Percentiles rank a stretch among this genome's conserved stretches.
Evolutionary conservation across 2,797 vertebrate genomes (phyloP).

Genomic region (Chaetophractus vellerosus): DNA sequence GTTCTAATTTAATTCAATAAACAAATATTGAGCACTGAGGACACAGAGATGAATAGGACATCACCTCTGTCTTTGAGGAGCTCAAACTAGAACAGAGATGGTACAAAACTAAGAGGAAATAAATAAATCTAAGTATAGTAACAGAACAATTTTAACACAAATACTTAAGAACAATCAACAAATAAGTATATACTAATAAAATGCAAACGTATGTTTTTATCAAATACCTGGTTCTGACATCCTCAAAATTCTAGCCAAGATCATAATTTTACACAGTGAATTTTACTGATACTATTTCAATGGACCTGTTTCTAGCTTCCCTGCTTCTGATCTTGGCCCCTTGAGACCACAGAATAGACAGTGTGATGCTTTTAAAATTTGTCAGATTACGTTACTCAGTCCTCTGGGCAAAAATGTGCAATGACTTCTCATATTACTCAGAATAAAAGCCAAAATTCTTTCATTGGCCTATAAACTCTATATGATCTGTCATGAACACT

Average conservation of each 20-base stretch:
- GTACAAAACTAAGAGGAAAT: slow-evolving; percentile 31
- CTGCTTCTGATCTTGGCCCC: neutral
- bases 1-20: slow-evolving; percentile 56
- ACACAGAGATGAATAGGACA: slow-evolving; percentile 1
- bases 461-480: slow-evolving; percentile 2
- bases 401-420: slow-evolving; percentile 2
- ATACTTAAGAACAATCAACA: slow-evolving; percentile 52
- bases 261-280: slow-evolving; percentile 26
- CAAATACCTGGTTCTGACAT: slow-evolving; percentile 11
- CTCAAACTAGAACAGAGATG: slow-evolving; percentile 25
- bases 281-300: slow-evolving; percentile 60
- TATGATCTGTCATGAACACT: neutral
- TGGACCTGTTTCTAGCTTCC: neutral
- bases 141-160: slow-evolving; percentile 36
- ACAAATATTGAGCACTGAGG: slow-evolving; percentile 31
- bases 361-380: slow-evolving; percentile 51
- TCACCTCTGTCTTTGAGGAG: slow-evolving; percentile 27
- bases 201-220: slow-evolving; percentile 16
- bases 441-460: slow-evolving; percentile 48
- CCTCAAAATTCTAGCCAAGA: slow-evolving; percentile 44
- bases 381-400: slow-evolving; percentile 52
- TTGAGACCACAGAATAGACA: slow-evolving; percentile 35
- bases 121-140: slow-evolving; percentile 49
- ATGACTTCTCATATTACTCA: slow-evolving; percentile 24
- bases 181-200: slow-evolving; percentile 27